Conservation (phyloP, 2,797 vertebrate species). For the Menidia menidia region DNA sequence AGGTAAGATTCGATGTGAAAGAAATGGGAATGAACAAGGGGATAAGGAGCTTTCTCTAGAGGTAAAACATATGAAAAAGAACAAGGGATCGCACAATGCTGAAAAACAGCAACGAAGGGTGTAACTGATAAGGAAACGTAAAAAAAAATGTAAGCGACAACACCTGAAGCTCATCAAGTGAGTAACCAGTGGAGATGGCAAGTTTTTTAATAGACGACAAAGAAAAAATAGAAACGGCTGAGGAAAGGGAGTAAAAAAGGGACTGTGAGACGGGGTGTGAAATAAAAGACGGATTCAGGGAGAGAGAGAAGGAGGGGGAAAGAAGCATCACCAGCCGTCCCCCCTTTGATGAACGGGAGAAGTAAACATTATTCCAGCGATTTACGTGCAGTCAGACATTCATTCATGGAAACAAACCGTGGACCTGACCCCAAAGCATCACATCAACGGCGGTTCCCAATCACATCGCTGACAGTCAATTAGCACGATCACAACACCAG, state of each 20-base stretch:
- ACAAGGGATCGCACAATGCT: background rate
- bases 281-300: conserved; percentile 1
- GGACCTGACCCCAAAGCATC: conserved; percentile 42
- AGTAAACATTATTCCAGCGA: background rate
- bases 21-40: background rate
- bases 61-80: background rate
- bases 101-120: background rate
- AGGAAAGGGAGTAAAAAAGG: background rate
- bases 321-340: conserved; percentile 4
- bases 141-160: background rate
- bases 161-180: background rate
- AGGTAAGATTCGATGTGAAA: background rate
- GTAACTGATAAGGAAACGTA: no score
- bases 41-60: background rate
- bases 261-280: background rate
- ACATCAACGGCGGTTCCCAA: conserved; percentile 43
- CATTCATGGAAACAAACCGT: conserved; percentile 53
- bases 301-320: background rate
- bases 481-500: conserved; percentile 39
- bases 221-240: background rate
- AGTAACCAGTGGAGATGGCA: background rate
- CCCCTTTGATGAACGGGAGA: conserved; percentile 1
- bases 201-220: background rate
- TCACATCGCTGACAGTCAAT: conserved; percentile 47
- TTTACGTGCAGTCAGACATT: conserved; percentile 12